Percentiles rank a stretch among this genome's conserved stretches.
phyloP scores from a whole-genome alignment of 2,888 invertebrate species.

The Pemphredon lugubris region DNA sequence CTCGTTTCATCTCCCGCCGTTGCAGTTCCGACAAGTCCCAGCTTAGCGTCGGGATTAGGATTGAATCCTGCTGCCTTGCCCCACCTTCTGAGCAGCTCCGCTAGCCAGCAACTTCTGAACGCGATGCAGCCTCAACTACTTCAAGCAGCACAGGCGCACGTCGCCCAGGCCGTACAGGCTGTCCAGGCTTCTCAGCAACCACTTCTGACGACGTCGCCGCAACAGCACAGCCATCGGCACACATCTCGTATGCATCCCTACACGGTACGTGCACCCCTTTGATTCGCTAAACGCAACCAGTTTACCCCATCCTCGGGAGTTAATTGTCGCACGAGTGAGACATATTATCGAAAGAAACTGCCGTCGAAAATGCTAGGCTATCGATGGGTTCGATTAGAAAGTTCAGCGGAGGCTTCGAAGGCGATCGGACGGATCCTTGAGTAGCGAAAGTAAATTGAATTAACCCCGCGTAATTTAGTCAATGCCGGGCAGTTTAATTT shows the following conservation, averaged over 20 bases:
- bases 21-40: conserved; percentile 84
- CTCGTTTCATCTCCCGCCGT: too few relatives aligned
- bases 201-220: conserved; percentile 77
- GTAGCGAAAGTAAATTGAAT: conserved; percentile 2
- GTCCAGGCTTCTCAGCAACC: conserved; percentile 77
- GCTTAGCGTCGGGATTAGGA: conserved; percentile 85
- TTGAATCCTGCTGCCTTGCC: conserved; percentile 86
- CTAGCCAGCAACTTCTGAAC: conserved; percentile 89
- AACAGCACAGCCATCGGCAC: conserved; percentile 78
- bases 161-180: conserved; percentile 71
- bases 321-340: too few relatives aligned
- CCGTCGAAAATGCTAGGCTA: too few relatives aligned
- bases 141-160: conserved; percentile 78
- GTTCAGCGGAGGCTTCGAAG: not conserved
- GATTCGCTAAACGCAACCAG: not conserved
- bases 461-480: conserved; percentile 17
- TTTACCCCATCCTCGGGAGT: too few relatives aligned
- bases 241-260: conserved; percentile 78
- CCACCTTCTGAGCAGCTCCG: conserved; percentile 87
- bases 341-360: too few relatives aligned
- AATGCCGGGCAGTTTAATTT: not conserved
- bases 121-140: conserved; percentile 87
- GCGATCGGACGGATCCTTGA: conserved; percentile 4
- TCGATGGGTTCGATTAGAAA: conserved; percentile 2
- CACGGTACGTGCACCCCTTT: conserved; percentile 69